These are phyloP conservation scores for Oreocharis arfaki DNA, from an alignment of 2,113 vertebrate species.

Conservation along the genomic window DNA sequence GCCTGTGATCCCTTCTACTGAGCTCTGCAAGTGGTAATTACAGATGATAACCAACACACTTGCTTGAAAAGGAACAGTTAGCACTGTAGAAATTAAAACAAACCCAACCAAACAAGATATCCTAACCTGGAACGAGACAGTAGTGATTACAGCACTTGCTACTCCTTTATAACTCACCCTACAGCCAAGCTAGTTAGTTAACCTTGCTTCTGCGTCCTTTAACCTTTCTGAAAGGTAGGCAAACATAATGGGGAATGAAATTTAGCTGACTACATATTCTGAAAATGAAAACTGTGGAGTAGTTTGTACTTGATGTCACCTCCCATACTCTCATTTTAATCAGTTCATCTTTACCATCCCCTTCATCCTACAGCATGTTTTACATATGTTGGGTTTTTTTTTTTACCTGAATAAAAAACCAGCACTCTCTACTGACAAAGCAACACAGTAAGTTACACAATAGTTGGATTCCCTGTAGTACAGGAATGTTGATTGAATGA, in stretches of 20 bases:
- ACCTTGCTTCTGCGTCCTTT: background rate
- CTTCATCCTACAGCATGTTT: background rate
- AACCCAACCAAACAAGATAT: background rate
- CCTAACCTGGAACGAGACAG: background rate
- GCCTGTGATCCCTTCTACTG: background rate
- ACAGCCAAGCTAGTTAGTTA: background rate
- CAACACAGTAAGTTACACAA: background rate
- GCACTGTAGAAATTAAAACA: background rate
- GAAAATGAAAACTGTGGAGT: background rate
- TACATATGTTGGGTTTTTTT: fast-evolving
- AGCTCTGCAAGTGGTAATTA: background rate
- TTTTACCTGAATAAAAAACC: background rate
- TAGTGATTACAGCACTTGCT: background rate
- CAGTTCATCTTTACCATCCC: background rate
- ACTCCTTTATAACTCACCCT: background rate
- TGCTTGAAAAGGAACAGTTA: background rate
- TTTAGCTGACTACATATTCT: background rate
- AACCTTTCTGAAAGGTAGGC: background rate
- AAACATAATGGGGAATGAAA: background rate
- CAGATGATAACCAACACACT: background rate
- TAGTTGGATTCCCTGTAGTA: background rate
- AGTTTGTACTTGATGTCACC: background rate
- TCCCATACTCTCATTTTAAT: background rate
- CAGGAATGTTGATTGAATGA: background rate
- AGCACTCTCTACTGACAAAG: background rate